Base-by-base conservation (phyloP, 1,140 invertebrate species). In the Octopus bimaculoides region DNA sequence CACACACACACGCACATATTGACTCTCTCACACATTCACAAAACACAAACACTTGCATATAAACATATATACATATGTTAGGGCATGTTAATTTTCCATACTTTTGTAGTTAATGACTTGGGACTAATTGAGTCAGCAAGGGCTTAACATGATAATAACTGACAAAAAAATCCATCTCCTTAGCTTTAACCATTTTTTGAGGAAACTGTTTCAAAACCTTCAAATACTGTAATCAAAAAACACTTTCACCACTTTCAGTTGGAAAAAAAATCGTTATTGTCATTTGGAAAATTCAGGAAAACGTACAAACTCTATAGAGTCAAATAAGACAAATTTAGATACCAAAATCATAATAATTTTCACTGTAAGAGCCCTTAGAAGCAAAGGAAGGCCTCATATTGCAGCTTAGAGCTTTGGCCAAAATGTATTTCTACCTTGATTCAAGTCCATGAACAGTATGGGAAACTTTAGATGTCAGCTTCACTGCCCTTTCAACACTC, bases 381-480 rank as follows among this genome's bases (percentile, higher is more conserved):
- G 61, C 61, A 66, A 66, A 2, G 3, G n/a, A 2, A 66, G 3
- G 61, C 1, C 61, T 66, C 61, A 66, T 66, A 12, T 66, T 1
- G 3, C 61, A 66, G 61, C 61, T 66, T 14, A 66, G 26, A 3
- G 26, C 26, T 41, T 41, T 41, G 26, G 61, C 61, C 12, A 66
- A n/a, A 66, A 66, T 66, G n/a, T 66, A n/a, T 66, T 66, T 66
- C 1, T 66, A n/a, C 61, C 61, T 66, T 66, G 61, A 66, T 66
- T 66, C 61, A 66, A 66, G 61, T 66, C 61, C 61, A 66, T 66
- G n/a, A 66, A 66, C 61, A 66, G 61, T n/a, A 66, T 66, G 61
- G n/a, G 61, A 14, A n/a, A n/a, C 61, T 66, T 66, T n/a, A 66
- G 12, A 66, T 66, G 61, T 66, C 12, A 66, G 61, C 61, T 66